phyloP scores from a whole-genome alignment of 2,888 invertebrate genomes.

The Dermolepida albohirtum region DNA sequence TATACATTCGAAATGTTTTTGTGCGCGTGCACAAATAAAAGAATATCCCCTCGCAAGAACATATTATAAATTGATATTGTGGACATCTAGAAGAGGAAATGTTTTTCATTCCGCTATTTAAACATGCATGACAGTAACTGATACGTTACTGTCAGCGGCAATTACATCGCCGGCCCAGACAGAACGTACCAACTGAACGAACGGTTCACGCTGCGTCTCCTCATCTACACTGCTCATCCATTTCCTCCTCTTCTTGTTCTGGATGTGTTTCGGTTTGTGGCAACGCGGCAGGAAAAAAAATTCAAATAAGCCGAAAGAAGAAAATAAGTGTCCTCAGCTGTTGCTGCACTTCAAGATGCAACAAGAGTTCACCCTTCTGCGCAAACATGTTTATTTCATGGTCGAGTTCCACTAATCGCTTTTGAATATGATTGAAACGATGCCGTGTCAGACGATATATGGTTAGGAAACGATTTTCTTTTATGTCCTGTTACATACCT shows the following conservation, averaged over 20 bases:
- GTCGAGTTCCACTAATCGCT: slow-evolving; percentile 43
- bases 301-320: slow-evolving; percentile 25
- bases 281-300: slow-evolving; percentile 8
- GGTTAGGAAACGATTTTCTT: slow-evolving; percentile 38
- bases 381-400: slow-evolving; percentile 44
- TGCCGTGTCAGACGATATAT: slow-evolving; percentile 28
- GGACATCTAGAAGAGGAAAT: slow-evolving; percentile 26
- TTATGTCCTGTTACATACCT: slow-evolving; percentile 21
- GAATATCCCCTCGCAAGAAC: neutral
- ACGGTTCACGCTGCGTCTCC: slow-evolving; percentile 15
- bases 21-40: neutral
- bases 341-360: slow-evolving; percentile 43
- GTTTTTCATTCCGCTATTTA: slow-evolving; percentile 35
- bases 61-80: slow-evolving; percentile 30
- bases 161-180: slow-evolving; percentile 29
- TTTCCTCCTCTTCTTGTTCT: slow-evolving; percentile 25
- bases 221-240: slow-evolving; percentile 19
- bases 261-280: slow-evolving; percentile 14
- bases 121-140: slow-evolving; percentile 38
- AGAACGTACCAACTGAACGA: slow-evolving; percentile 23
- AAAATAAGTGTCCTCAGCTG: slow-evolving; percentile 42
- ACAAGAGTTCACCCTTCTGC: slow-evolving; percentile 35
- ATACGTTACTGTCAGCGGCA: slow-evolving; percentile 36
- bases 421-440: slow-evolving; percentile 46
- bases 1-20: slow-evolving; percentile 8